Evolutionary conservation across 1,140 invertebrate species (phyloP), one percentile per base, ranked within the genome.

Genomic region (Cotesia chilonis): DNA sequence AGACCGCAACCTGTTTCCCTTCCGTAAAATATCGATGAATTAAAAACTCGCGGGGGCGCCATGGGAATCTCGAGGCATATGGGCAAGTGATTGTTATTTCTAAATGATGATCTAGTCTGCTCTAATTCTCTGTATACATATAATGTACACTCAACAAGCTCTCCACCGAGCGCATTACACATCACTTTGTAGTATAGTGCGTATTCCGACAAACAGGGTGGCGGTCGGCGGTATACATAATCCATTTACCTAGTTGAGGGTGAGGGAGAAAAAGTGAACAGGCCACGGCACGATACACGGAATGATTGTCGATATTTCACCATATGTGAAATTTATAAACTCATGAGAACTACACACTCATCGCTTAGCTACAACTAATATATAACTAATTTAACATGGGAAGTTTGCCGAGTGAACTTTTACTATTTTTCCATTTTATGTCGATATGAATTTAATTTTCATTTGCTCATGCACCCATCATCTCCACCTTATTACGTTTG

Each of bases 301-400:
- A 9, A 67, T 67, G 52, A 37, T 68, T 57, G 36, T 35, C 59
- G 36, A 68, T 67, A 67, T 59, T 57, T 17, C 57, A 71, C 76
- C 80, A 82, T 80, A 82, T 81, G 80, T 71, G 75, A 59, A 71
- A 68, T 51, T 79, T 71, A 74, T 37, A 70, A 71, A 66, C 73
- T 77, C 75, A 80, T 82, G 80, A 78, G 80, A 82, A 82, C 75
- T 69, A 65, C 67, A 73, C 41, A 47, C 41, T 47, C 41, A 47
- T 47, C 41, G 41, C 73, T 75, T 68, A 74, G 74, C 72, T 28
- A 28, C 28, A 28, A 61, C 72, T 68, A 66, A 14, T 74, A 63
- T 64, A 71, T 75, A 77, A 76, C 73, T 64, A 77, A 82, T 82
- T 82, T 80, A 78, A 81, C 80, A 82, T 82, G 80, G 80, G 79